Conservation (phyloP, 2,888 invertebrate species). For the Halocaridina rubra region DNA sequence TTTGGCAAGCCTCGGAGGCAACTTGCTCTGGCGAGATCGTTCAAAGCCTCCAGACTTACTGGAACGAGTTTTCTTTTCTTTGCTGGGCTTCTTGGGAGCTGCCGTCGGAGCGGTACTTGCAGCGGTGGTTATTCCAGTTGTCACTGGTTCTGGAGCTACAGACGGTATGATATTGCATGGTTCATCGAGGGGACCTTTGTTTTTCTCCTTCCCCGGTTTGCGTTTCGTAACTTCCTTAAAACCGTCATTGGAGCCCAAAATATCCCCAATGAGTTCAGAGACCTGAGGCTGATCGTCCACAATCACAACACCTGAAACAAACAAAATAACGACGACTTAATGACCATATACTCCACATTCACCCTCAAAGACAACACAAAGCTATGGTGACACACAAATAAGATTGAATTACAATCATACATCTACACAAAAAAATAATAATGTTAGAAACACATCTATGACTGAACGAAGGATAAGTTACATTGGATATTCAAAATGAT, state of each 20-base stretch:
- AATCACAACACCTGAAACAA: constrained; percentile 69
- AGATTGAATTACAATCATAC: neutral
- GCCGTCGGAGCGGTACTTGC: constrained; percentile 65
- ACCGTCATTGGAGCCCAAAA: constrained; percentile 71
- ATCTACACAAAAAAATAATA: neutral
- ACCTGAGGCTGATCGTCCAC: constrained; percentile 72
- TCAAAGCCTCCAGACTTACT: constrained; percentile 64
- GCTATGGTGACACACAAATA: no score
- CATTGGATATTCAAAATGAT: no score
- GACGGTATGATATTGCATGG: constrained; percentile 66
- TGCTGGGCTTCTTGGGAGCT: constrained; percentile 65
- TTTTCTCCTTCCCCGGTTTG: constrained; percentile 76
- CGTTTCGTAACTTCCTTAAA: constrained; percentile 88
- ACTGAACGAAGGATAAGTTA: no score
- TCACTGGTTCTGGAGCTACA: constrained; percentile 66
- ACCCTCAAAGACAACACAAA: no score
- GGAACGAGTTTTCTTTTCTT: constrained; percentile 50
- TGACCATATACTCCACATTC: no score
- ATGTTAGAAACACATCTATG: neutral
- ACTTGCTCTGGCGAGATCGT: constrained; percentile 73
- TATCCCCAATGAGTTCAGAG: constrained; percentile 66
- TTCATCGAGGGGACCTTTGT: constrained; percentile 67
- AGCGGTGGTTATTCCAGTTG: constrained; percentile 66
- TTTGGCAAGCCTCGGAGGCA: constrained; percentile 83
- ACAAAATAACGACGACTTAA: no score